phyloP scores from a whole-genome alignment of 2,888 invertebrate species.

The Celastrina argiolus region DNA sequence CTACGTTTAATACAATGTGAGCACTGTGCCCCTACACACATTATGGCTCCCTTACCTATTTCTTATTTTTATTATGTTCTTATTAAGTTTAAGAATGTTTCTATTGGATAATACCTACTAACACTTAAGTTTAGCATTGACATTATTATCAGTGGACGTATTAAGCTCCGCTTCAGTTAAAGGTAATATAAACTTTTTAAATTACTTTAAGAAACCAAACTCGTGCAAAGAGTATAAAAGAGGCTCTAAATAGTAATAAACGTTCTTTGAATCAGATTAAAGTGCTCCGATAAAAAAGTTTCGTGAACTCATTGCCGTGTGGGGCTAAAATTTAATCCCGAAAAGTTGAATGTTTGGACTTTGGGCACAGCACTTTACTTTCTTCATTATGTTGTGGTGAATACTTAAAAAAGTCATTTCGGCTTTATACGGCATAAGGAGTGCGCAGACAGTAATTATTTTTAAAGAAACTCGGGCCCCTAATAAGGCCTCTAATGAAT shows the following conservation, averaged over 20 bases:
- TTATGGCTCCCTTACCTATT: no score
- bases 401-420: conserved; percentile 14
- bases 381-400: conserved; percentile 21
- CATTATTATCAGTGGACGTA: conserved; percentile 4
- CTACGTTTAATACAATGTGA: no score
- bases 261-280: conserved; percentile 32
- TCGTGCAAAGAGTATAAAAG: conserved; percentile 23
- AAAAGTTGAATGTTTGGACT: conserved; percentile 23
- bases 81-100: no score
- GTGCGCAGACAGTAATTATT: no score
- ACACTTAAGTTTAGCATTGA: not conserved
- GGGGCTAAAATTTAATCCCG: conserved; percentile 26
- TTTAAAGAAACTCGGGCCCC: no score
- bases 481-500: no score
- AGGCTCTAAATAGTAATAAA: conserved; percentile 32
- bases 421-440: not conserved
- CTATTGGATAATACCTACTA: no score
- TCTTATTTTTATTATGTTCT: no score
- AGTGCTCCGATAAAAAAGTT: conserved; percentile 32
- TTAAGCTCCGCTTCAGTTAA: not conserved
- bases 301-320: conserved; percentile 27
- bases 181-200: conserved; percentile 15
- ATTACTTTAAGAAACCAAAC: conserved; percentile 21
- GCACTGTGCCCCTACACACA: no score
- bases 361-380: conserved; percentile 10